phyloP scores from a whole-genome alignment of 92 coral and sea anemone species.

The Heteractis magnifica region DNA sequence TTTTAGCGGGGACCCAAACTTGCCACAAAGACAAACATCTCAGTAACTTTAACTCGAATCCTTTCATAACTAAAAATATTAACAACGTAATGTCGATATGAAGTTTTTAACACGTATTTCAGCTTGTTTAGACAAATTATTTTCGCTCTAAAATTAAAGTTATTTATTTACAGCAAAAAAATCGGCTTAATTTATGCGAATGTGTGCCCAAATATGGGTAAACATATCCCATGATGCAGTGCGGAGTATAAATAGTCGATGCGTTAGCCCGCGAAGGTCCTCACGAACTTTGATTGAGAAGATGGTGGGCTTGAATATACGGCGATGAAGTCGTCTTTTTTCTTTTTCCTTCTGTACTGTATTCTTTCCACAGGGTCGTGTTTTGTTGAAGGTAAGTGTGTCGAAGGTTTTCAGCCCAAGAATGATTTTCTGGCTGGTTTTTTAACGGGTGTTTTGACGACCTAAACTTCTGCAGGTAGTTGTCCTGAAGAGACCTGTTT shows the following conservation, averaged over 20 bases:
- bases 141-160: neutral
- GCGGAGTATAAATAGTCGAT: conserved; percentile 33
- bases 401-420: conserved; percentile 20
- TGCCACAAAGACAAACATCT: neutral
- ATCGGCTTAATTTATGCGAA: conserved; percentile 21
- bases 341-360: conserved; percentile 55
- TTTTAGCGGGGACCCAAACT: neutral
- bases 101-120: neutral
- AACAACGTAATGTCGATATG: neutral
- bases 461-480: conserved; percentile 45
- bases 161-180: neutral
- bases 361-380: conserved; percentile 41
- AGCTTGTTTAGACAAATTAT: neutral
- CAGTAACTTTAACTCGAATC: neutral
- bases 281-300: conserved; percentile 40
- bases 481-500: conserved; percentile 37
- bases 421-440: conserved; percentile 33
- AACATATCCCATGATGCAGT: conserved; percentile 55
- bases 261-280: conserved; percentile 41
- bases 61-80: neutral
- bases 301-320: conserved; percentile 53
- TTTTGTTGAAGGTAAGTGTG: conserved; percentile 54
- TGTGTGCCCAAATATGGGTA: conserved; percentile 26
- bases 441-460: conserved; percentile 50
- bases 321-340: conserved; percentile 58